Conservation (phyloP, 1,140 invertebrate genomes). For the Pachypsylla venusta region DNA sequence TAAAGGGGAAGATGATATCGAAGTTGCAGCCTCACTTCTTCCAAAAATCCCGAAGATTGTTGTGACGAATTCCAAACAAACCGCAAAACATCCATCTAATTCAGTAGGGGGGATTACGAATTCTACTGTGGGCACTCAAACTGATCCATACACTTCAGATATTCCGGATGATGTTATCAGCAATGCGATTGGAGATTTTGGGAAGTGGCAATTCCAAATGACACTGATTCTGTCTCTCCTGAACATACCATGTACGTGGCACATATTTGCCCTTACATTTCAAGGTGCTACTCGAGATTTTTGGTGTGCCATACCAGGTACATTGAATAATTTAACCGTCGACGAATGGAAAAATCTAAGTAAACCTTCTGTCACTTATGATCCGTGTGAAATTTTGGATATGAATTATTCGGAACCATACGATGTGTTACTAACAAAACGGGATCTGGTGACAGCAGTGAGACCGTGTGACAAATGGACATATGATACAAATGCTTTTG, state of each 20-base stretch:
- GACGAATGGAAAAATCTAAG: conserved; percentile 12
- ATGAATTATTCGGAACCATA: background rate
- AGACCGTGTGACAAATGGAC: conserved; percentile 36
- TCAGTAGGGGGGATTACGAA: background rate
- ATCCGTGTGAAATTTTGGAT: conserved; percentile 1
- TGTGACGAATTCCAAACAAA: background rate
- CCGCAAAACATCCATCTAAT: background rate
- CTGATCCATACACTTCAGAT: conserved; percentile 1
- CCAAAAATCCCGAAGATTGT: background rate
- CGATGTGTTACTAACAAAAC: background rate
- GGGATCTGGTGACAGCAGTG: conserved; percentile 10
- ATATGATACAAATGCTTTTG: conserved; percentile 46
- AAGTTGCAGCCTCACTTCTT: background rate
- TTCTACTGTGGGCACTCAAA: background rate
- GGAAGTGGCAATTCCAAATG: conserved; percentile 42
- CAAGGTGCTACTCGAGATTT: conserved; percentile 44
- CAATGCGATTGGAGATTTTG: conserved; percentile 40
- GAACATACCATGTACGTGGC: conserved; percentile 49
- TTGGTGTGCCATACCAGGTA: conserved; percentile 33
- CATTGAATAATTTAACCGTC: background rate
- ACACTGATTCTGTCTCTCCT: conserved; percentile 45
- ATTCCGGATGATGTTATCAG: background rate
- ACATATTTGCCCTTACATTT: conserved; percentile 47
- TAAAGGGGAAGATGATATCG: background rate
- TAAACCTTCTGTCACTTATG: conserved; percentile 4